Conservation (phyloP, 2,113 vertebrate genomes). For the Pycnonotus jocosus region DNA sequence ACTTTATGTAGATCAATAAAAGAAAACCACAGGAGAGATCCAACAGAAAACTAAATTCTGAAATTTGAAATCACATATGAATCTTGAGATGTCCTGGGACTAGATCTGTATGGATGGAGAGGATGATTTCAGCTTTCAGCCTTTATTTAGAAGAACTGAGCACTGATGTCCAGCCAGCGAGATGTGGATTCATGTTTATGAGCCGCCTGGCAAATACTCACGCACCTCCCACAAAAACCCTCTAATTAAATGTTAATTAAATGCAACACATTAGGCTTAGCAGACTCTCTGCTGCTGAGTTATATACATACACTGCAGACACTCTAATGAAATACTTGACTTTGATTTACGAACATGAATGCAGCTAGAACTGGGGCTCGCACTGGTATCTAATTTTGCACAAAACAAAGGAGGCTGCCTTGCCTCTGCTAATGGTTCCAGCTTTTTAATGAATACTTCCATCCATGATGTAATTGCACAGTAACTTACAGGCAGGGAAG, state of each 20-base stretch:
- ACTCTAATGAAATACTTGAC: constrained; percentile 57
- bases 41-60: background rate
- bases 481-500: background rate
- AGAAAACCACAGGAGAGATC: background rate
- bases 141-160: background rate
- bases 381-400: background rate
- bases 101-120: background rate
- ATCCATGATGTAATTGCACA: constrained; percentile 11
- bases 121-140: background rate
- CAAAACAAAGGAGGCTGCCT: constrained; percentile 31
- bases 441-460: constrained; percentile 44
- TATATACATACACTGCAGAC: constrained; percentile 53
- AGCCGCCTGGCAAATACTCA: background rate
- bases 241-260: constrained; percentile 62
- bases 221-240: background rate
- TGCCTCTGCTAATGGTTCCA: constrained; percentile 20
- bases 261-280: constrained; percentile 54
- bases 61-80: background rate
- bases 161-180: background rate
- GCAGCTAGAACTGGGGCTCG: background rate
- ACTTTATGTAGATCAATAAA: background rate
- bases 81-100: background rate
- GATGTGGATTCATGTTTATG: background rate
- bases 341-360: constrained; percentile 52
- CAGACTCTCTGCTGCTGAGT: constrained; percentile 51